Conservation (phyloP, 2,888 invertebrate species). For the Pollenia amentaria region DNA sequence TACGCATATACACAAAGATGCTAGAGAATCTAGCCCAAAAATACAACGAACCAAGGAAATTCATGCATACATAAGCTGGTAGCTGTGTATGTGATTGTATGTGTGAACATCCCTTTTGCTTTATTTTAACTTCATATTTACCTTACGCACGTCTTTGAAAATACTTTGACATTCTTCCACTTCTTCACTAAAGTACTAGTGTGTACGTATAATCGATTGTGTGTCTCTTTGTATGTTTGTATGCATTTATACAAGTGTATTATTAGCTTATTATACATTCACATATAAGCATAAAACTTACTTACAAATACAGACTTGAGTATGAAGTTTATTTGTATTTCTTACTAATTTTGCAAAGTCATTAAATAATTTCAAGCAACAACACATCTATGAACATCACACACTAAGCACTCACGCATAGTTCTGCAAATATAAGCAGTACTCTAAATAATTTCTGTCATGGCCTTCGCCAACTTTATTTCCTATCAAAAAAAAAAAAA, state of each 20-base stretch:
- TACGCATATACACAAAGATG: no score
- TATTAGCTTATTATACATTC: constrained; percentile 52
- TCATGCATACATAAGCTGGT: no score
- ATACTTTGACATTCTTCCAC: constrained; percentile 45
- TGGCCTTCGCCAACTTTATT: background rate
- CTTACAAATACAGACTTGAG: constrained; percentile 1
- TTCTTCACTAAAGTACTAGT: background rate
- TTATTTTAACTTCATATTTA: constrained; percentile 1
- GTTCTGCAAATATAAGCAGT: background rate
- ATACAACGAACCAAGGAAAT: background rate
- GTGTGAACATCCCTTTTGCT: background rate
- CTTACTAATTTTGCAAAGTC: constrained; percentile 66
- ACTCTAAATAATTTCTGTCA: constrained; percentile 7
- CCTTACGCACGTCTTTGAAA: constrained; percentile 44
- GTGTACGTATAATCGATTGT: background rate
- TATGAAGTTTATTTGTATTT: constrained; percentile 45
- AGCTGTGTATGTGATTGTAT: background rate
- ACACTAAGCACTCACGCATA: background rate
- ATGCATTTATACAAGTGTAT: constrained; percentile 15
- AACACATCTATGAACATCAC: constrained; percentile 39
- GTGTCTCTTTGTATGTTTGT: background rate
- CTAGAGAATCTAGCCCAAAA: background rate
- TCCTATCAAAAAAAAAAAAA: background rate
- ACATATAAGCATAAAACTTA: background rate
- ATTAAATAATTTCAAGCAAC: constrained; percentile 67